These are phyloP conservation scores for Eilema caniola DNA, from an alignment of 2,888 invertebrate species.

Conservation along the genomic window DNA sequence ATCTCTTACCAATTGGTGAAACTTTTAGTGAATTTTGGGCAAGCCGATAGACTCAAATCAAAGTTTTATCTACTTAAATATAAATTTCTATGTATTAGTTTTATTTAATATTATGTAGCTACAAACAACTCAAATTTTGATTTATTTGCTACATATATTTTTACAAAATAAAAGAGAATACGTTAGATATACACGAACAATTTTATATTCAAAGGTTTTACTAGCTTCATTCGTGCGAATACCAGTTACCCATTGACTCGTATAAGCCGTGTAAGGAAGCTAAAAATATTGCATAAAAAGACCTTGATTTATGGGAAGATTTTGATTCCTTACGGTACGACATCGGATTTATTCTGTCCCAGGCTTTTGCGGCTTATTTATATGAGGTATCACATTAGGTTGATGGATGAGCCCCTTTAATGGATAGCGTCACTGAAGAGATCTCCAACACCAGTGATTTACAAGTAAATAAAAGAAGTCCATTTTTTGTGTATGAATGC, in stretches of 20 bases:
- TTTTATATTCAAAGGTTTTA: background rate
- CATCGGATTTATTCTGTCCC: conserved; percentile 58
- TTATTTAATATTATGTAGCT: background rate
- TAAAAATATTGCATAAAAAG: conserved; percentile 40
- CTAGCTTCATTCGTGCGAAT: conserved; percentile 27
- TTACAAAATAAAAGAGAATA: background rate
- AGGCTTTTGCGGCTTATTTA: conserved; percentile 61
- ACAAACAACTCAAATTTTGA: background rate
- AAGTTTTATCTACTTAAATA: too few species aligned
- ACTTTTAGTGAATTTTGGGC: background rate
- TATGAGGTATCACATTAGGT: conserved; percentile 69
- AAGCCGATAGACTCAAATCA: background rate
- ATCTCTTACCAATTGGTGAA: background rate
- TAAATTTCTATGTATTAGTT: too few species aligned
- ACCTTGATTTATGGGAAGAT: conserved; percentile 57
- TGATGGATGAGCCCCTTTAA: conserved; percentile 71
- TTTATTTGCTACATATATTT: background rate
- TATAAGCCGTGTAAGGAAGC: conserved; percentile 32
- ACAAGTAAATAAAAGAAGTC: conserved; percentile 37
- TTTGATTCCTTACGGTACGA: conserved; percentile 42
- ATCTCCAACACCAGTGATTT: conserved; percentile 46
- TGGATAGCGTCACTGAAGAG: conserved; percentile 55
- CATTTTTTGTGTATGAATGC: conserved; percentile 21
- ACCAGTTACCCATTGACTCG: conserved; percentile 23
- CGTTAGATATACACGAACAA: background rate